A percentile compares a stretch with the other conserved stretches of the same genome.
Conservation (phyloP, 2,113 vertebrate species). For the Upupa epops region DNA sequence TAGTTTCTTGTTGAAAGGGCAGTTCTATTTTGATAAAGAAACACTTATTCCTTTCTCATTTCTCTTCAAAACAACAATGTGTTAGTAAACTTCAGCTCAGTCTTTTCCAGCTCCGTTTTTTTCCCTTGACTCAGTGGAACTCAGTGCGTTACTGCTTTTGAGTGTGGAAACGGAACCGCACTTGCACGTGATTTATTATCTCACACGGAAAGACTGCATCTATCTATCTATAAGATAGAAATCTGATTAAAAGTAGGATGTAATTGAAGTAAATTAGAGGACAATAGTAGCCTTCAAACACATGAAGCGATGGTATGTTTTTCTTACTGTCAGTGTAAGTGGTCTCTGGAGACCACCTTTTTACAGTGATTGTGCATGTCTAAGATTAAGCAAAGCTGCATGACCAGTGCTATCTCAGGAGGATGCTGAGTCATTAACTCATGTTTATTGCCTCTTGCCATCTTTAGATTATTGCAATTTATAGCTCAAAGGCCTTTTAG, state of each 20-base stretch:
- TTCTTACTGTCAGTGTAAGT: conserved; percentile 47
- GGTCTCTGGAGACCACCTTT: conserved; percentile 36
- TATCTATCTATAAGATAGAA: conserved; percentile 17
- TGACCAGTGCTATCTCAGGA: conserved; percentile 59
- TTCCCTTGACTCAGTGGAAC: neutral
- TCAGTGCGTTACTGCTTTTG: neutral
- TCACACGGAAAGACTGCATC: conserved; percentile 15
- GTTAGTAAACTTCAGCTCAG: neutral
- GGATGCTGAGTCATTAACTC: conserved; percentile 58
- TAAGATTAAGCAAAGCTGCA: conserved; percentile 40
- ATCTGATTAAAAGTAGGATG: conserved; percentile 26
- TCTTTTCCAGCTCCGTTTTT: neutral
- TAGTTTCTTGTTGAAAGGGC: conserved; percentile 11
- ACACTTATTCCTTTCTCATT: conserved; percentile 28
- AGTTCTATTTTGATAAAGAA: neutral
- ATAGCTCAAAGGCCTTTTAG: conserved; percentile 60
- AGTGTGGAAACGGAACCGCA: conserved; percentile 7
- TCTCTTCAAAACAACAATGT: conserved; percentile 13
- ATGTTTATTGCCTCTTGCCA: conserved; percentile 57
- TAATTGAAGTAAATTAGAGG: conserved; percentile 49
- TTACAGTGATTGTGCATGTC: conserved; percentile 56
- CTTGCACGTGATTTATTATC: conserved; percentile 18
- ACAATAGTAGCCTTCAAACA: conserved; percentile 19
- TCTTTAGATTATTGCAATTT: conserved; percentile 64
- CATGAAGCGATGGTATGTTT: conserved; percentile 22